Percentiles rank a stretch among this genome's conserved stretches.
These are phyloP conservation scores for Serilophus lunatus DNA, from an alignment of 2,113 vertebrate genomes.

Conservation along the genomic window DNA sequence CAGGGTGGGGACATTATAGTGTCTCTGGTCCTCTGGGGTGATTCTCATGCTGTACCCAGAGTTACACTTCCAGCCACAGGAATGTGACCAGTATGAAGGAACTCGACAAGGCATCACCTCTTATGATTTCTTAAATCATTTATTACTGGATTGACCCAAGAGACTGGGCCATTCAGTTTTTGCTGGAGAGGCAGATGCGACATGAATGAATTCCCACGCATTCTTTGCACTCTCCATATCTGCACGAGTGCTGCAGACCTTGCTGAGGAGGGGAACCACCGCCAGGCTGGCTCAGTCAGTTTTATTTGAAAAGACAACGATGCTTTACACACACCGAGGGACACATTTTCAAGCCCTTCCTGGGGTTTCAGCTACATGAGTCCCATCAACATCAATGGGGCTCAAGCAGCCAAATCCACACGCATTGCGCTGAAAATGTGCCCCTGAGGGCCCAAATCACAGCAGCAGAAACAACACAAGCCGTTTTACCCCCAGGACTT, in stretches of 20 bases:
- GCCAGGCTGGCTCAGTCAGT: accelerated
- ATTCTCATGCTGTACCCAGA: too few species aligned
- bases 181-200: background rate
- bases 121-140: background rate
- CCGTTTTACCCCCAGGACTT: background rate
- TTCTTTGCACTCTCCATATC: background rate
- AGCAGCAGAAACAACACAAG: conserved; percentile 4
- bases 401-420: background rate
- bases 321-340: background rate
- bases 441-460: background rate
- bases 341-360: background rate
- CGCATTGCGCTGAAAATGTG: background rate
- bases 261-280: background rate
- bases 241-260: background rate
- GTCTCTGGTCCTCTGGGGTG: background rate
- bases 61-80: background rate
- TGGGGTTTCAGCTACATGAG: background rate
- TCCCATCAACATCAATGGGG: background rate
- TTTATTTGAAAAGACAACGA: background rate
- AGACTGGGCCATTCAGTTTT: background rate
- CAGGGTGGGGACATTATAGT: background rate
- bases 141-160: background rate
- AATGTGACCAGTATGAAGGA: background rate
- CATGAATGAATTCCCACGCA: background rate
- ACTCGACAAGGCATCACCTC: background rate